Base-by-base conservation (phyloP, 1,140 invertebrate species). In the Procambarus clarkii region DNA sequence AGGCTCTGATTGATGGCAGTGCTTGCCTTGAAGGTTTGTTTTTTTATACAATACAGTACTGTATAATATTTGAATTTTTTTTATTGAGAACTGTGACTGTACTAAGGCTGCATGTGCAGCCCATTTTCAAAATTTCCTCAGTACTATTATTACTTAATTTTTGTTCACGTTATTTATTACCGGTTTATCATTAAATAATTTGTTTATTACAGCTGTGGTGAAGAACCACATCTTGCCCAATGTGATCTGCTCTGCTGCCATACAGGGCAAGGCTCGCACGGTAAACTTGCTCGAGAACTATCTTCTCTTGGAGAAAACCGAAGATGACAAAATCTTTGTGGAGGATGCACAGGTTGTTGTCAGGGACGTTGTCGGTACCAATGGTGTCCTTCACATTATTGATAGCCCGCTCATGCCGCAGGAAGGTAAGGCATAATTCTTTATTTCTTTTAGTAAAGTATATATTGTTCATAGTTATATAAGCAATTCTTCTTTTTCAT, bases 171-270 rank as follows among this genome's bases (percentile, higher is more conserved):
- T 34, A 34, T 34, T 34, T 34, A 34, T 34, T 34, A 34, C 34
- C 34, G 1, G 34, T 34, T 34, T 34, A 34, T 34, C 60, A 64
- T 5, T 64, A 21, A 18, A 18, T 71, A 34, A 8, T 34, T 74
- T 74, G 60, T 74, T 74, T 44, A 11, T 64, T n/a, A 1, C 83
- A 93, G 92, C 92, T 18, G 85, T 97, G 88, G 93, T 97, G 13
- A 95, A 96, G 92, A 95, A 96, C 93, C 96, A 97, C 91, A 94
- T 97, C 58, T 94, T 97, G 21, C 95, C 96, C 54, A 95, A 96
- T 92, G 96, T 96, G 18, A 95, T 97, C 93, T 97, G 96, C 93
- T 95, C 96, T 2, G 93, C 95, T 7, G 95, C 95, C 2, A 95
- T 96, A n/a, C 93, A 95, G 93, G 94, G 94, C 46, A 95, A 96